Percentiles rank a stretch among this genome's conserved stretches.
These are phyloP conservation scores for Tenthredo notha DNA, from an alignment of 2,888 invertebrate species.

Conservation along the genomic window DNA sequence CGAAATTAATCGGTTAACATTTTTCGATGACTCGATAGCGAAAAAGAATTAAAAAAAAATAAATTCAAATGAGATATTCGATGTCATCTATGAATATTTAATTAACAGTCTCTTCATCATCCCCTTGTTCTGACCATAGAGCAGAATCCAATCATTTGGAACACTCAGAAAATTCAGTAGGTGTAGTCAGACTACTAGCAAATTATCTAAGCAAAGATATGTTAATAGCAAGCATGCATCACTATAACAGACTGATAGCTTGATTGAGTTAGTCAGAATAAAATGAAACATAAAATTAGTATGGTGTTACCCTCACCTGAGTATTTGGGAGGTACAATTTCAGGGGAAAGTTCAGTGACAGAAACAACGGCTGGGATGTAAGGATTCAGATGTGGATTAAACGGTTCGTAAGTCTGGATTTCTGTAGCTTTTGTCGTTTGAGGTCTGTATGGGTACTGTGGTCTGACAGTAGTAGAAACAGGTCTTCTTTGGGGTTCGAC, in stretches of 20 bases:
- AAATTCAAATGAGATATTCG: neutral
- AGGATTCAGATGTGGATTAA: slow-evolving; percentile 68
- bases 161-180: neutral
- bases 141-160: neutral
- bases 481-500: slow-evolving; percentile 80
- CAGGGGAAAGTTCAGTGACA: slow-evolving; percentile 63
- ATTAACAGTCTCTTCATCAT: neutral
- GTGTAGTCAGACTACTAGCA: slow-evolving; percentile 48
- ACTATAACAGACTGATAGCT: slow-evolving; percentile 5
- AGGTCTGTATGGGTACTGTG: slow-evolving; percentile 73
- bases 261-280: slow-evolving; percentile 39
- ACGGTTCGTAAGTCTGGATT: slow-evolving; percentile 75
- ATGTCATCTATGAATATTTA: neutral
- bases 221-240: slow-evolving; percentile 20
- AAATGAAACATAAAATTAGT: slow-evolving; percentile 24
- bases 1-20: neutral
- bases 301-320: slow-evolving; percentile 69
- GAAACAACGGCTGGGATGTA: slow-evolving; percentile 70
- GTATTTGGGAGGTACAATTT: slow-evolving; percentile 58
- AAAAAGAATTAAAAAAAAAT: slow-evolving; percentile 28
- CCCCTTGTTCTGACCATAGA: neutral
- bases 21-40: slow-evolving; percentile 64
- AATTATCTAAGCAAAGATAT: neutral
- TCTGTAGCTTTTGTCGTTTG: slow-evolving; percentile 64
- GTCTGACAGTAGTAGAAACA: slow-evolving; percentile 70